Evolutionary conservation across 1,140 invertebrate genomes (phyloP).

Genomic region (Pseudomyrmex gracilis): DNA sequence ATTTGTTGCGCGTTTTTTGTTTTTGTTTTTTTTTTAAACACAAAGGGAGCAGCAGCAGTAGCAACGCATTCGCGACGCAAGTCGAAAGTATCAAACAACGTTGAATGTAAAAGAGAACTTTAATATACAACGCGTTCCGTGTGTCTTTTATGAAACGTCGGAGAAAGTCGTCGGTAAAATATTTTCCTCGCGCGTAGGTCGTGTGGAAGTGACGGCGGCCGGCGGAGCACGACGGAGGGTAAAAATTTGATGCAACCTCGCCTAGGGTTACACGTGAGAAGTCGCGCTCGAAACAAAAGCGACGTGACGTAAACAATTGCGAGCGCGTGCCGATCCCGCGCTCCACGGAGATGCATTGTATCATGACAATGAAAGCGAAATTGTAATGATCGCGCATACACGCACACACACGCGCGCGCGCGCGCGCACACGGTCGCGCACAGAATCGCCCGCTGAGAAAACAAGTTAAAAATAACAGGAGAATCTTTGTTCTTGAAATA

Average conservation of each 20-base stretch:
- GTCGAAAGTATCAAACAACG: conserved; percentile 34
- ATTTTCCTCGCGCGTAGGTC: conserved; percentile 45
- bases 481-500: too few relatives aligned
- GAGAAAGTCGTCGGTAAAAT: conserved; percentile 54
- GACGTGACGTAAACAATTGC: conserved; percentile 51
- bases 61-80: neutral
- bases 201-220: conserved; percentile 6
- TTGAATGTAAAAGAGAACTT: neutral
- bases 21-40: conserved; percentile 8
- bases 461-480: too few relatives aligned
- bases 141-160: conserved; percentile 52
- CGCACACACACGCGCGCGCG: too few relatives aligned
- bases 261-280: conserved; percentile 49
- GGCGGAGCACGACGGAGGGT: conserved; percentile 46
- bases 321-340: conserved; percentile 46
- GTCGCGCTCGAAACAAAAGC: conserved; percentile 48
- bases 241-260: conserved; percentile 55
- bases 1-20: neutral
- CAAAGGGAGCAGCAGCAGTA: neutral
- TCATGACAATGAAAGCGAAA: conserved; percentile 48
- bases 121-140: conserved; percentile 4
- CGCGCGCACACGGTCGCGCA: too few relatives aligned
- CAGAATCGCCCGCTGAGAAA: too few relatives aligned
- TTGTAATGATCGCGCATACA: conserved; percentile 29
- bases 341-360: conserved; percentile 30